Conservation (phyloP, 2,113 vertebrate species). For the Urocynchramus pylzowi region DNA sequence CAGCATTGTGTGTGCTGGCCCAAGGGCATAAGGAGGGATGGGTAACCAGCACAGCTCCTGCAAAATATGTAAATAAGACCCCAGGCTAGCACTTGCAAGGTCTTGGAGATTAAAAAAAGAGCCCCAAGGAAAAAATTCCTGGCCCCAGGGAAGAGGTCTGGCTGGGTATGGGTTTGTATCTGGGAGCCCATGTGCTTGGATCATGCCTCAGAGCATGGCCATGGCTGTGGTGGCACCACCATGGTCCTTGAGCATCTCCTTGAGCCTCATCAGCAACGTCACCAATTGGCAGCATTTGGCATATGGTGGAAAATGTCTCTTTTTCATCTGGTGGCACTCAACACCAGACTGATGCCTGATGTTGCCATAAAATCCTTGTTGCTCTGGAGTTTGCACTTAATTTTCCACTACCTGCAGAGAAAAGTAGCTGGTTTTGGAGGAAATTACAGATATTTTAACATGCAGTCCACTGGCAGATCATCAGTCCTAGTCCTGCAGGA, state of each 20-base stretch:
- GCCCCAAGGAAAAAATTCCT: background rate
- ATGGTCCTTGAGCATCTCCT: background rate
- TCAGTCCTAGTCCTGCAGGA: background rate
- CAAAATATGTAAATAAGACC: background rate
- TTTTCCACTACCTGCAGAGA: background rate
- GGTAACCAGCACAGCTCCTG: background rate
- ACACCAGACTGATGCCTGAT: background rate
- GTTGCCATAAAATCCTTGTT: background rate
- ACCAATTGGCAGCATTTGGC: background rate
- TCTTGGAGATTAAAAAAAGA: background rate
- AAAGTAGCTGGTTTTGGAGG: background rate
- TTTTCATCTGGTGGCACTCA: background rate
- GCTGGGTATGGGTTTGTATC: background rate
- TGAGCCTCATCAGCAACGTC: accelerated
- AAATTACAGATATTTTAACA: background rate
- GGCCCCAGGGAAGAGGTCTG: background rate
- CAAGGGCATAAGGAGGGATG: background rate
- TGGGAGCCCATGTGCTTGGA: accelerated
- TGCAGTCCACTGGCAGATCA: background rate
- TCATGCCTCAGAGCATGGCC: accelerated
- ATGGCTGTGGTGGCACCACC: background rate
- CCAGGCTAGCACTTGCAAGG: background rate
- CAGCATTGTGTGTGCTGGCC: accelerated
- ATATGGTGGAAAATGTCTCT: background rate
- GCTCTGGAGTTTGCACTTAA: background rate